Evolutionary conservation across 2,797 vertebrate genomes (phyloP).

Genomic region (Rhinophrynus dorsalis): DNA sequence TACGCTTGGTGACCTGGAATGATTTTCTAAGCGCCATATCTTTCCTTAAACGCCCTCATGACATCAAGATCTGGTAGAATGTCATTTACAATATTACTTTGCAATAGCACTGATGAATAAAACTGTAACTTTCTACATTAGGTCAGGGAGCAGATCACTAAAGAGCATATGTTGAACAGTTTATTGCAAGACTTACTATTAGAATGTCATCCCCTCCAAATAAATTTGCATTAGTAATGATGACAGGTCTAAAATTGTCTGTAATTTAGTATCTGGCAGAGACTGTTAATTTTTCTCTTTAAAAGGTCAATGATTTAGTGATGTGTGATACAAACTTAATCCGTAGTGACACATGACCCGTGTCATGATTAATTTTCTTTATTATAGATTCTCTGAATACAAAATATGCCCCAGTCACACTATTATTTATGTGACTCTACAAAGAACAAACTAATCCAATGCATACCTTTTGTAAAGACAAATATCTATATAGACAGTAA

Average conservation of each 20-base stretch:
- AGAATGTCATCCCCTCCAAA: constrained; percentile 11
- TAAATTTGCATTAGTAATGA: constrained; percentile 24
- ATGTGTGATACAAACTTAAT: constrained; percentile 15
- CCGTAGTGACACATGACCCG: constrained; percentile 1
- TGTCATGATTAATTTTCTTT: constrained; percentile 2
- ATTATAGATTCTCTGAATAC: constrained; percentile 7
- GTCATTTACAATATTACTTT: constrained; percentile 1
- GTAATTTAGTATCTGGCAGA: constrained; percentile 34
- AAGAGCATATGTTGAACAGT: constrained; percentile 18
- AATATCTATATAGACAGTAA: no score
- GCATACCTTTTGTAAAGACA: constrained; percentile 2
- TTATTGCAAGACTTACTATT: constrained; percentile 25
- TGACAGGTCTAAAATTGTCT: constrained; percentile 8
- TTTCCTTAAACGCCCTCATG: not conserved
- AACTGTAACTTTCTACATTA: not conserved
- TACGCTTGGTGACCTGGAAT: no score
- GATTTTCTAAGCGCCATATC: no score
- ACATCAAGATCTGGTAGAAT: not conserved
- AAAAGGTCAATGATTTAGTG: constrained; percentile 29
- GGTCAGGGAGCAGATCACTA: constrained; percentile 3
- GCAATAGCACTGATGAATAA: constrained; percentile 3
- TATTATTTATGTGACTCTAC: not conserved
- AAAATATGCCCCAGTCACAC: constrained; percentile 10
- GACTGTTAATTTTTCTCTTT: constrained; percentile 2
- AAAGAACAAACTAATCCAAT: constrained; percentile 7